phyloP scores from a whole-genome alignment of 1,140 invertebrate genomes.

The Campodea augens region DNA sequence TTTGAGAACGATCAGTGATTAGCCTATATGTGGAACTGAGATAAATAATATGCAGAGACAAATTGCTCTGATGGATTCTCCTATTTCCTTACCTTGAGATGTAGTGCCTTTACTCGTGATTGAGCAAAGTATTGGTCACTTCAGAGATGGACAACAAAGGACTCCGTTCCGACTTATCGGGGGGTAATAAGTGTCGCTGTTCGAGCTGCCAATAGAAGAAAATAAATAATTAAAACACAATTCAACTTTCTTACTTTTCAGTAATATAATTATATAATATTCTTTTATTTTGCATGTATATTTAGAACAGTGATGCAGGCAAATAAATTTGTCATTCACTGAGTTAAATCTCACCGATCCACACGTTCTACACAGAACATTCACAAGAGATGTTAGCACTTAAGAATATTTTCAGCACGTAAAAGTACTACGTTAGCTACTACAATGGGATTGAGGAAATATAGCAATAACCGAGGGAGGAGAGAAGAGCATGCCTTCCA shows the following conservation, averaged over 20 bases:
- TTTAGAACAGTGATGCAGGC: neutral
- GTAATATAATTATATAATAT: neutral
- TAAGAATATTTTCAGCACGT: too few relatives aligned
- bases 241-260: too few relatives aligned
- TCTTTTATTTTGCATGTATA: neutral
- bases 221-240: slow-evolving; percentile 4
- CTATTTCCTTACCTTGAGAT: neutral
- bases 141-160: slow-evolving; percentile 63
- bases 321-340: too few relatives aligned
- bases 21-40: neutral
- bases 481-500: too few relatives aligned
- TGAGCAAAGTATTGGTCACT: slow-evolving; percentile 57
- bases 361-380: too few relatives aligned
- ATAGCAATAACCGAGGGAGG: too few relatives aligned
- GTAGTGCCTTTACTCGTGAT: slow-evolving; percentile 33
- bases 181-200: slow-evolving; percentile 27
- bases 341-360: too few relatives aligned
- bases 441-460: too few relatives aligned
- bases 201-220: slow-evolving; percentile 15
- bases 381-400: too few relatives aligned
- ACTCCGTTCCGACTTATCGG: slow-evolving; percentile 48
- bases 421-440: too few relatives aligned
- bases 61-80: neutral
- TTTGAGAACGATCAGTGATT: neutral
- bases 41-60: neutral